Conservation (phyloP, 2,888 invertebrate species). For the Hydrotaea cyrtoneurina region DNA sequence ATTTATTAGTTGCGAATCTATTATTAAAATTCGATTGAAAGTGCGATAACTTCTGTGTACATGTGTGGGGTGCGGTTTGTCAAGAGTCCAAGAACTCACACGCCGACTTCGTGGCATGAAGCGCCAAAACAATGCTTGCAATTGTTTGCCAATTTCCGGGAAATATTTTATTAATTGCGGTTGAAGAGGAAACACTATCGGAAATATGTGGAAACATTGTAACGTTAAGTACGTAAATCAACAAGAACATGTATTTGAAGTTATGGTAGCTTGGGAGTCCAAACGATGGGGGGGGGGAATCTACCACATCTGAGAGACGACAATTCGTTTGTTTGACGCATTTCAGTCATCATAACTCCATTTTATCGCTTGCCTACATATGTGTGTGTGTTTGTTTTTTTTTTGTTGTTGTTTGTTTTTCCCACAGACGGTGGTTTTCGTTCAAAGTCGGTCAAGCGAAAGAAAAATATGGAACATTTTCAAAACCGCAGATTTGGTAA, state of each 20-base stretch:
- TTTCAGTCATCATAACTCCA: not conserved
- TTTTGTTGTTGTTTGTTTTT: not conserved
- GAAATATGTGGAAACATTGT: not conserved
- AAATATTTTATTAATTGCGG: not conserved
- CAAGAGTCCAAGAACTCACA: not conserved
- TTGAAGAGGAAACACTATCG: conserved; percentile 9
- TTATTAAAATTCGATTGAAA: not conserved
- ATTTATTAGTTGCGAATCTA: not conserved
- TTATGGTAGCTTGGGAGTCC: not conserved
- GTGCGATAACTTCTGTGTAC: not conserved
- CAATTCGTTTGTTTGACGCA: not conserved
- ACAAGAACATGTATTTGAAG: not conserved
- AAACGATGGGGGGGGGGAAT: not conserved
- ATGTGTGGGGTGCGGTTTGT: not conserved
- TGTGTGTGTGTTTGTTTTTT: too few relatives aligned
- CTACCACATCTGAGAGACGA: not conserved
- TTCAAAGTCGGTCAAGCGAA: not conserved
- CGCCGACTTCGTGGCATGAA: too few relatives aligned
- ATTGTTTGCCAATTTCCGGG: not conserved
- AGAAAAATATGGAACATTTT: not conserved
- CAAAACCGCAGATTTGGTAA: not conserved
- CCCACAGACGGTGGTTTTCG: not conserved
- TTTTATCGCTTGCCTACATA: too few relatives aligned
- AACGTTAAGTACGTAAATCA: not conserved
- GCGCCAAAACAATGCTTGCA: not conserved